phyloP scores from a whole-genome alignment of 2,888 invertebrate genomes.

The Linhomoeus sp. region DNA sequence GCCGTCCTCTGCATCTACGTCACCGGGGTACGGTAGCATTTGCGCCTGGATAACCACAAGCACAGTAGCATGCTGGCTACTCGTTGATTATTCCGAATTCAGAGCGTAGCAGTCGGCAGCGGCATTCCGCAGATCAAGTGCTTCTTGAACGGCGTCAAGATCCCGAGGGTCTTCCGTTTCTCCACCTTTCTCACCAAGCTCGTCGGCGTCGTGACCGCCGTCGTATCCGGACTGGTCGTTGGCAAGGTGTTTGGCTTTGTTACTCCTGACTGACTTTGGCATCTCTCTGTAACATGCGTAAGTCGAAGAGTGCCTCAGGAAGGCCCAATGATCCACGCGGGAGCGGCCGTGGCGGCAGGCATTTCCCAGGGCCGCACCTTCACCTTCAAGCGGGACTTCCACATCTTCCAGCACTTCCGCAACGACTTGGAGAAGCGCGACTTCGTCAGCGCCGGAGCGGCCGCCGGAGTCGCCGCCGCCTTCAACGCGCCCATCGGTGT shows the following conservation, averaged over 20 bases:
- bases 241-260: too few species aligned
- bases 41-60: too few species aligned
- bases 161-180: slow-evolving; percentile 63
- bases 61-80: too few species aligned
- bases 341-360: slow-evolving; percentile 82
- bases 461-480: slow-evolving; percentile 87
- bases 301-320: too few species aligned
- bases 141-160: slow-evolving; percentile 80
- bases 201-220: slow-evolving; percentile 68
- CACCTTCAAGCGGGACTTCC: slow-evolving; percentile 13
- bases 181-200: slow-evolving; percentile 71
- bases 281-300: too few species aligned
- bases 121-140: slow-evolving; percentile 93
- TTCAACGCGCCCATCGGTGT: slow-evolving; percentile 76
- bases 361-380: slow-evolving; percentile 67
- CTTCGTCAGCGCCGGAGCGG: slow-evolving; percentile 80
- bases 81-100: too few species aligned
- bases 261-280: too few species aligned
- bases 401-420: slow-evolving; percentile 62
- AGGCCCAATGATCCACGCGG: slow-evolving; percentile 95
- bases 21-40: too few species aligned
- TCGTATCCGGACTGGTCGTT: slow-evolving; percentile 75
- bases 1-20: slow-evolving; percentile 4
- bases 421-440: slow-evolving; percentile 90
- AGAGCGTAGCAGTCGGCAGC: too few species aligned